These are phyloP conservation scores for Sepioteuthis lessoniana DNA, from an alignment of 2,888 invertebrate species.

Conservation along the genomic window DNA sequence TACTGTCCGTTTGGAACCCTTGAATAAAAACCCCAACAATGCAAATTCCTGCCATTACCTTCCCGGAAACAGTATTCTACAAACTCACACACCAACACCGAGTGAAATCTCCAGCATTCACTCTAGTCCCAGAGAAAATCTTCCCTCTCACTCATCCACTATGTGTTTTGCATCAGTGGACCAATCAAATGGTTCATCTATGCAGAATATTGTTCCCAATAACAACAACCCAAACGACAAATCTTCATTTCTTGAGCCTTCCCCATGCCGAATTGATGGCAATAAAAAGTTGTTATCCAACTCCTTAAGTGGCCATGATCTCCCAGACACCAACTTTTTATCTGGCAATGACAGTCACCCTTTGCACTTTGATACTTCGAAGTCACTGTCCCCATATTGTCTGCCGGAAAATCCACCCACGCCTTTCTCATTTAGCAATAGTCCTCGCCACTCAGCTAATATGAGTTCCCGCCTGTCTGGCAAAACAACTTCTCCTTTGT, in stretches of 20 bases:
- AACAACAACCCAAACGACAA: conserved; percentile 57
- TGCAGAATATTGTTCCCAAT: conserved; percentile 57
- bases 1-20: conserved; percentile 40
- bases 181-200: conserved; percentile 58
- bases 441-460: conserved; percentile 71
- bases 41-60: conserved; percentile 56
- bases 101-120: conserved; percentile 70
- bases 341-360: conserved; percentile 60
- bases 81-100: conserved; percentile 69
- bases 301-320: conserved; percentile 55
- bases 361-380: conserved; percentile 54
- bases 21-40: background rate
- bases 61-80: conserved; percentile 61
- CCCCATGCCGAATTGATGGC: conserved; percentile 64
- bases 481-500: conserved; percentile 72
- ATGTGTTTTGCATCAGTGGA: conserved; percentile 52
- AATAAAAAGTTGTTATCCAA: conserved; percentile 52
- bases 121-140: conserved; percentile 56
- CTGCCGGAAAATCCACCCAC: conserved; percentile 66
- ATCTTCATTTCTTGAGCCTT: conserved; percentile 67
- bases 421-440: conserved; percentile 69
- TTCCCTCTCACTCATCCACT: conserved; percentile 61
- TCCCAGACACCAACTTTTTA: conserved; percentile 53
- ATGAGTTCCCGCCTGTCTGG: conserved; percentile 63
- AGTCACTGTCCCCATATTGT: conserved; percentile 69